Evolutionary conservation across 2,797 vertebrate genomes (phyloP), one percentile per base, ranked within the genome.

Genomic region (Gymnothorax reevesii): DNA sequence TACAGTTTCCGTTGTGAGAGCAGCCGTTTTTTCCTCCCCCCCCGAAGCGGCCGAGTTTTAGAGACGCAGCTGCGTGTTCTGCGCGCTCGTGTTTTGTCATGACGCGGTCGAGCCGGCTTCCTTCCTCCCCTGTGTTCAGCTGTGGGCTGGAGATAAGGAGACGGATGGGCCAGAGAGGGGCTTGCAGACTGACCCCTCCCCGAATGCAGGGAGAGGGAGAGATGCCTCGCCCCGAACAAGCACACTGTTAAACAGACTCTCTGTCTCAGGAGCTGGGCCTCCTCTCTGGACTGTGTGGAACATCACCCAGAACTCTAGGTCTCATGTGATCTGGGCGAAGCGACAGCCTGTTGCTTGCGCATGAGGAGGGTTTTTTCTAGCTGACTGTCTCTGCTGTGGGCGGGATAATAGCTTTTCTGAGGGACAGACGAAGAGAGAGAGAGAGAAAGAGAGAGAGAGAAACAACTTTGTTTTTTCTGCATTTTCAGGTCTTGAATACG

Each of bases 61-160:
- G 73, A 49, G 77, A 6, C 52, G 8, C 77, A 80, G 77, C 77
- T 80, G 77, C 49, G 17, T 94, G 93, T 94, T 95, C 64, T 95
- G 94, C 95, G 90, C 87, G 93, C 94, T 95, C 91, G 94, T 92
- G 94, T 95, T 42, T 96, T 96, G 95, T 95, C 93, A 25, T 96
- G 96, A 97, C 93, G 95, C 94, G 95, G 94, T 94, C 94, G 27
- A 25, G 91, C 89, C 89, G 86, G 93, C 94, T 97, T 97, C 96
- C 96, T 97, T 97, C 96, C 96, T 95, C 95, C 93, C 92, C 92
- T 92, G 95, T 89, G 86, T 64, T 0, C 86, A 93, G 93, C 91
- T 92, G 94, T 91, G 89, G 92, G 75, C 42, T 92, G 90, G 92
- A 94, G 96, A 96, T 97, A 77, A 77, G 73, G 73, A 42, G 33